Conservation (phyloP, 2,888 invertebrate genomes). For the Teinopalpus imperialis region DNA sequence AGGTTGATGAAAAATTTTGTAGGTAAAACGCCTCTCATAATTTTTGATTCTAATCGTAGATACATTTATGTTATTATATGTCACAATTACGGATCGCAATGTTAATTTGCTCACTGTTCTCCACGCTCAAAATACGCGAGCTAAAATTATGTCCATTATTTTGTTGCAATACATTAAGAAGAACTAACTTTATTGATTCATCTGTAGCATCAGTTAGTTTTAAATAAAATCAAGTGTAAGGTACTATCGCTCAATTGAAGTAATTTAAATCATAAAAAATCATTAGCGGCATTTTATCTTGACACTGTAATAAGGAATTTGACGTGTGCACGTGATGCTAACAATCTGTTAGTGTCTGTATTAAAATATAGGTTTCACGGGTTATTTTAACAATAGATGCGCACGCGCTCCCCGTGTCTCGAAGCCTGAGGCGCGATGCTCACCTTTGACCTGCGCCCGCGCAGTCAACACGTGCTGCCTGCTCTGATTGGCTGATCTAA, state of each 20-base stretch:
- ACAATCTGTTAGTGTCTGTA: slow-evolving; percentile 25
- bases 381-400: slow-evolving; percentile 49
- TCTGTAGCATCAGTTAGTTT: too few species aligned
- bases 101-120: too few species aligned
- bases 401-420: slow-evolving; percentile 45
- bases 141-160: too few species aligned
- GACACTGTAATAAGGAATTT: not conserved
- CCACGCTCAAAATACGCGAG: too few species aligned
- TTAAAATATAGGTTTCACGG: slow-evolving; percentile 42
- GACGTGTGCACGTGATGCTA: slow-evolving; percentile 8
- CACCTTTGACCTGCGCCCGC: slow-evolving; percentile 63
- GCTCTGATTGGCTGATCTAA: slow-evolving; percentile 65
- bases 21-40: too few species aligned
- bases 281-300: not conserved
- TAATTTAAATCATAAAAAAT: not conserved
- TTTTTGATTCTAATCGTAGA: too few species aligned
- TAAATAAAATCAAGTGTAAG: too few species aligned
- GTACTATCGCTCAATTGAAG: not conserved
- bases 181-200: too few species aligned
- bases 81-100: too few species aligned
- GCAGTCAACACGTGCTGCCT: slow-evolving; percentile 64
- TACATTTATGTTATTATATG: too few species aligned
- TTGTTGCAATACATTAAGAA: too few species aligned
- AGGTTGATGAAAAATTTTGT: too few species aligned
- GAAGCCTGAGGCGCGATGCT: slow-evolving; percentile 50